Evolutionary conservation across 1,140 invertebrate species (phyloP).

Genomic region (Halesus radiatus): DNA sequence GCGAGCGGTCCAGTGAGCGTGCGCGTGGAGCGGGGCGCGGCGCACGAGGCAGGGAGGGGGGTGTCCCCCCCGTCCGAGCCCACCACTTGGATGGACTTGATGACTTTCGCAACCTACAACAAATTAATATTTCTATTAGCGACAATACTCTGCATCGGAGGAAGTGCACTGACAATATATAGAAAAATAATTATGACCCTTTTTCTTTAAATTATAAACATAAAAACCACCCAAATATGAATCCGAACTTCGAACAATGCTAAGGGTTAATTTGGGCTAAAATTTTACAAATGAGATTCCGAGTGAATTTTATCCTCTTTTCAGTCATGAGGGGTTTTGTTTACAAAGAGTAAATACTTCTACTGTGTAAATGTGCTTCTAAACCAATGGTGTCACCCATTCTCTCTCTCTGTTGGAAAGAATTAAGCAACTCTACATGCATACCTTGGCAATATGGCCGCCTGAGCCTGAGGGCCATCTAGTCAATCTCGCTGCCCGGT

Average conservation of each 20-base stretch:
- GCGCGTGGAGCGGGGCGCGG: slow-evolving; percentile 51
- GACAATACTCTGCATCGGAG: no score
- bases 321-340: no score
- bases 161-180: no score
- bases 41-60: slow-evolving; percentile 60
- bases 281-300: no score
- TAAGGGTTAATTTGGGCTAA: no score
- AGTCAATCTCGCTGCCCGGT: slow-evolving; percentile 74
- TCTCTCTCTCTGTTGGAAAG: no score
- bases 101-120: slow-evolving; percentile 74
- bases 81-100: slow-evolving; percentile 71
- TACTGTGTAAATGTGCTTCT: neutral
- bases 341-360: neutral
- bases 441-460: slow-evolving; percentile 68
- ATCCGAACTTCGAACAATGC: no score
- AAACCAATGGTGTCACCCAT: neutral
- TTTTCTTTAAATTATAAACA: no score
- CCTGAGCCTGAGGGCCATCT: slow-evolving; percentile 75
- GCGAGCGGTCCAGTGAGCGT: slow-evolving; percentile 58
- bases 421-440: neutral
- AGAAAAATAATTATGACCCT: no score
- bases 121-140: slow-evolving; percentile 46
- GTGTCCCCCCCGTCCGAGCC: slow-evolving; percentile 69
- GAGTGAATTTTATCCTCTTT: no score
- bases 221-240: no score